phyloP scores from a whole-genome alignment of 2,797 vertebrate genomes.

The Peromyscus nudipes region DNA sequence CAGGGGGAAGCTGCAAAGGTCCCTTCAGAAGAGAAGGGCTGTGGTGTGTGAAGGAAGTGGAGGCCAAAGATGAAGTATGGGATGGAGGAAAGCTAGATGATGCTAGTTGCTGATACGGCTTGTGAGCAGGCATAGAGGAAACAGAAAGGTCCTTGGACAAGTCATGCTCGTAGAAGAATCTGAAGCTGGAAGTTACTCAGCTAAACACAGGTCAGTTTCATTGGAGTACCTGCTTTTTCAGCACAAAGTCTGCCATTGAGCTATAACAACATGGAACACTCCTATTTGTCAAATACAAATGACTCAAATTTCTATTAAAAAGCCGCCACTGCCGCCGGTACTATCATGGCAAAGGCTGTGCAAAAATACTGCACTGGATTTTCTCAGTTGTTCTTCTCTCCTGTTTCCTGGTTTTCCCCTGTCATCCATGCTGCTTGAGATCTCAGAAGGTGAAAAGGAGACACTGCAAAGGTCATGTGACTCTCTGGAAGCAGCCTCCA shows the following conservation, averaged over 20 bases:
- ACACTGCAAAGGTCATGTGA: neutral
- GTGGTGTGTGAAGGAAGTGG: neutral
- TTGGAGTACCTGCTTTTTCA: neutral
- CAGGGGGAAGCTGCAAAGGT: neutral
- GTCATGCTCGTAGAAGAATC: neutral
- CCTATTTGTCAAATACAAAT: neutral
- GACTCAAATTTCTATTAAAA: neutral
- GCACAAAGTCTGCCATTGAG: neutral
- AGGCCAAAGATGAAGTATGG: neutral
- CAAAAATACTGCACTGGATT: neutral
- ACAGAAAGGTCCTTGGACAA: neutral
- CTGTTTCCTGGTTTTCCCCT: neutral
- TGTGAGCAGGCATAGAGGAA: neutral
- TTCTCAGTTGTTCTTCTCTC: neutral
- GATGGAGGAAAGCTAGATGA: neutral
- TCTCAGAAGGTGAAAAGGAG: neutral
- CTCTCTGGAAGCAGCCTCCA: slow-evolving; percentile 1
- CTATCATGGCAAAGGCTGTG: neutral
- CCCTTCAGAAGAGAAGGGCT: neutral
- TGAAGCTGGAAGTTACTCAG: neutral
- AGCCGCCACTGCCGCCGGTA: neutral
- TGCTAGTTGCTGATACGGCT: neutral
- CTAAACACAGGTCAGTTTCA: neutral
- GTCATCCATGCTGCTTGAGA: neutral
- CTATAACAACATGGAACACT: neutral